Evolutionary conservation across 2,797 vertebrate species (phyloP).

Genomic region (Loris lydekkerianus): DNA sequence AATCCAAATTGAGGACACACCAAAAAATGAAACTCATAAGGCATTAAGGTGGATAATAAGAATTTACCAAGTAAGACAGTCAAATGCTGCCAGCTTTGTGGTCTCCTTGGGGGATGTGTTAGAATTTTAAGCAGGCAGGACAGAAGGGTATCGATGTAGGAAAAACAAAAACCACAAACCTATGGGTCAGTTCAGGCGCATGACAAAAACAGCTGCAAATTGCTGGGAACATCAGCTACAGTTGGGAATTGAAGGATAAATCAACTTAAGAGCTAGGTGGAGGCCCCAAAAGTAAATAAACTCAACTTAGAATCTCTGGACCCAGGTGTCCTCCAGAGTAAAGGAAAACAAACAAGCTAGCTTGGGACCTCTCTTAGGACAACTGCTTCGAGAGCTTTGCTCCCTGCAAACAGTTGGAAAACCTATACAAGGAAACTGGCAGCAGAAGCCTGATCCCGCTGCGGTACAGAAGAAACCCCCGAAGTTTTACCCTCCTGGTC

Average conservation of each 20-base stretch:
- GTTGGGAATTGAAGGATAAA: background rate
- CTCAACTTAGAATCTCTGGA: background rate
- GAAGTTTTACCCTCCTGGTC: background rate
- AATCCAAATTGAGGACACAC: background rate
- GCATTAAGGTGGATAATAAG: background rate
- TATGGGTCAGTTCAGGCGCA: background rate
- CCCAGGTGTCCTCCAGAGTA: slow-evolving; percentile 44
- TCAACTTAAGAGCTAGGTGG: background rate
- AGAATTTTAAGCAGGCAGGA: background rate
- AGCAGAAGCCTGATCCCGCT: background rate
- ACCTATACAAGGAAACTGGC: background rate
- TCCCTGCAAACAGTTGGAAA: slow-evolving; percentile 39
- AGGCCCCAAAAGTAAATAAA: slow-evolving; percentile 45
- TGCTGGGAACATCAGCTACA: background rate
- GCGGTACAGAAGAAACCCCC: background rate
- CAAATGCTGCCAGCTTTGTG: background rate
- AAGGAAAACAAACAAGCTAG: slow-evolving; percentile 25
- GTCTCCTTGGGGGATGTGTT: background rate
- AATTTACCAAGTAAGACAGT: background rate
- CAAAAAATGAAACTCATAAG: background rate
- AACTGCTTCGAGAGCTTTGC: background rate
- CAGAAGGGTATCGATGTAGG: background rate
- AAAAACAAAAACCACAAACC: background rate
- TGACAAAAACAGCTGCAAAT: background rate
- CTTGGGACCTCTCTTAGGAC: background rate